Evolutionary conservation across 2,888 invertebrate species (phyloP).

Genomic region (Prostheceraeus crozeri): DNA sequence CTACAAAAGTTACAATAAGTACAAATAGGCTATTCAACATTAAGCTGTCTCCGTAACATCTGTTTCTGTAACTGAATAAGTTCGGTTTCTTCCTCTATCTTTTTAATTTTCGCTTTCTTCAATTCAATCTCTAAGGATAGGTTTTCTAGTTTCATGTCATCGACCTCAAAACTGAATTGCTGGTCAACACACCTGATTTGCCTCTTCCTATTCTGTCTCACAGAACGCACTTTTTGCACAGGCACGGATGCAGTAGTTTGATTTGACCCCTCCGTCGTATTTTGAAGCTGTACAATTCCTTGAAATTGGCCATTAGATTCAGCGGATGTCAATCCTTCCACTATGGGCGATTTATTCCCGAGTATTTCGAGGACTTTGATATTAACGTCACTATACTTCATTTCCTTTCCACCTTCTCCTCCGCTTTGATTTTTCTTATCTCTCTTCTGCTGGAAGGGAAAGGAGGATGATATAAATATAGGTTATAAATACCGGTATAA

Average conservation of each 20-base stretch:
- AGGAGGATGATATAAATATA: too few relatives aligned
- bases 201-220: background rate
- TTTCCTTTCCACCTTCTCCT: conserved; percentile 23
- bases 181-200: too few relatives aligned
- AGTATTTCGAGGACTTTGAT: conserved; percentile 29
- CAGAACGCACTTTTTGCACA: conserved; percentile 1
- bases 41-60: too few relatives aligned
- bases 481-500: too few relatives aligned
- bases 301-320: conserved; percentile 26
- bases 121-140: conserved; percentile 1
- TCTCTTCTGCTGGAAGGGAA: too few relatives aligned
- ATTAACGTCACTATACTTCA: background rate
- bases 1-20: too few relatives aligned
- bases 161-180: conserved; percentile 10
- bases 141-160: background rate
- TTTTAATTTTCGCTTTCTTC: conserved; percentile 5
- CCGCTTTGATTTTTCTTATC: too few relatives aligned
- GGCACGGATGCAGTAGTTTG: too few relatives aligned
- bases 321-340: background rate
- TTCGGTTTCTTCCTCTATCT: conserved; percentile 11
- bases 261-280: background rate
- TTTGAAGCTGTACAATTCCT: background rate
- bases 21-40: too few relatives aligned
- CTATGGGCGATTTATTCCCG: conserved; percentile 23
- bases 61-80: conserved; percentile 4